These are phyloP conservation scores for Progne subis DNA, from an alignment of 2,113 vertebrate genomes.

Conservation along the genomic window DNA sequence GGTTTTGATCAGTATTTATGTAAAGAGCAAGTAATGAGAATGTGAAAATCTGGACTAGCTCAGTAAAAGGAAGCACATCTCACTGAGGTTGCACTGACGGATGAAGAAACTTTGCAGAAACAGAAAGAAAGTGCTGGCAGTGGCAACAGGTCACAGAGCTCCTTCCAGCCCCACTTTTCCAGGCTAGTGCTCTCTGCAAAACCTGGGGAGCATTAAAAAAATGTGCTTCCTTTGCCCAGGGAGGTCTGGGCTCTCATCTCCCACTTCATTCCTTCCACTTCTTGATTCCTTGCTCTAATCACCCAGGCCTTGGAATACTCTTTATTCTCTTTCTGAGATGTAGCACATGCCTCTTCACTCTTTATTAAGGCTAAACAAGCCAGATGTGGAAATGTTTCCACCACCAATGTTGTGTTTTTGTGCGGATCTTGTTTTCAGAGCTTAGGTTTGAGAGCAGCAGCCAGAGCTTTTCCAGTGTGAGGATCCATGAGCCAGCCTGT, in stretches of 20 bases:
- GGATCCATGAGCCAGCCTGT: too few species aligned
- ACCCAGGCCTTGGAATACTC: not conserved
- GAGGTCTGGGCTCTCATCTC: not conserved
- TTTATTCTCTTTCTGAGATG: not conserved
- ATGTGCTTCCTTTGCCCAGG: not conserved
- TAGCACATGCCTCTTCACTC: not conserved
- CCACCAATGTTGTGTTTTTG: too few species aligned
- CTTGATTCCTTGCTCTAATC: not conserved
- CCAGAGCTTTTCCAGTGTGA: too few species aligned
- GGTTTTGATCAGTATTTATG: not conserved
- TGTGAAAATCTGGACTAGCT: not conserved
- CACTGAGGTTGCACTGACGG: not conserved
- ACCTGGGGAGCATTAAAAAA: not conserved
- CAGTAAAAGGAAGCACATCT: not conserved
- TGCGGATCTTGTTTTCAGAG: too few species aligned
- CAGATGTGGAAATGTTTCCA: too few species aligned
- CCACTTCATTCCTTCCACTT: not conserved
- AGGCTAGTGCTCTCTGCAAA: not conserved
- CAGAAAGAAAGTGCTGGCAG: not conserved
- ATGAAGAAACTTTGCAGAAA: not conserved
- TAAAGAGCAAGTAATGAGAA: not conserved
- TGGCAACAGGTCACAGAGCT: not conserved
- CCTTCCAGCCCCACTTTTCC: not conserved
- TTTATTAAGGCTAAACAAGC: not conserved
- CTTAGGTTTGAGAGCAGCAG: too few species aligned